These are phyloP conservation scores for Petrocephalus microphthalmus DNA, from an alignment of 2,113 vertebrate species.

Conservation along the genomic window DNA sequence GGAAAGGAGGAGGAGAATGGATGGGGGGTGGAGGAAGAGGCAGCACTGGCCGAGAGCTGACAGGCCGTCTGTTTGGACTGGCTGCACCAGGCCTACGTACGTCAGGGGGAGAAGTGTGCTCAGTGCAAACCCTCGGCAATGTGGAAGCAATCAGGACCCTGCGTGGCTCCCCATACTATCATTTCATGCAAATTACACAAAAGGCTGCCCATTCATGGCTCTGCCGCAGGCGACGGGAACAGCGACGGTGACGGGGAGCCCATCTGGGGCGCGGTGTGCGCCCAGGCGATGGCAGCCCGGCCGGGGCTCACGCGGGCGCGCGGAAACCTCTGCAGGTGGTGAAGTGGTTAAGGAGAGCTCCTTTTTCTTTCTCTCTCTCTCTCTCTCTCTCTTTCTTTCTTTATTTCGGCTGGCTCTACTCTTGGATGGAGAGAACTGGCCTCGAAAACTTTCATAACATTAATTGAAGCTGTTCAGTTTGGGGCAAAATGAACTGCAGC, in stretches of 20 bases:
- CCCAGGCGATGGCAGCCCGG: no score
- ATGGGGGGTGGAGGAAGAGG: not conserved
- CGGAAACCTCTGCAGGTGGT: not conserved
- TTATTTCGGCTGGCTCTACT: not conserved
- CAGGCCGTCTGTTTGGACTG: not conserved
- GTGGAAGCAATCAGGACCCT: constrained; percentile 56
- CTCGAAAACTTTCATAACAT: not conserved
- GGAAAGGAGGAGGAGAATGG: not conserved
- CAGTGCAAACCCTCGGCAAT: constrained; percentile 48
- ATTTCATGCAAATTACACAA: not conserved
- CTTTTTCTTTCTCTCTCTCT: not conserved
- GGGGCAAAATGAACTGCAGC: not conserved
- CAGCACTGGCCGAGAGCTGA: not conserved
- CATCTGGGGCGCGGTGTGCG: not conserved
- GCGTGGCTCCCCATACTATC: not conserved
- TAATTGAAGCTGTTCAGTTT: constrained; percentile 7
- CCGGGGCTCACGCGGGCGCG: not conserved
- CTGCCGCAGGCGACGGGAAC: not conserved
- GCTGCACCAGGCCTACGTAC: not conserved
- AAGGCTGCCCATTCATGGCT: not conserved
- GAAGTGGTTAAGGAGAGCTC: not conserved
- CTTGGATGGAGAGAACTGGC: not conserved
- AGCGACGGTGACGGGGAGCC: not conserved
- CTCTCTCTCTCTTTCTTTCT: not conserved
- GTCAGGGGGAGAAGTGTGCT: not conserved